Conservation (phyloP, 2,888 invertebrate genomes). For the Horisme vitalbata region DNA sequence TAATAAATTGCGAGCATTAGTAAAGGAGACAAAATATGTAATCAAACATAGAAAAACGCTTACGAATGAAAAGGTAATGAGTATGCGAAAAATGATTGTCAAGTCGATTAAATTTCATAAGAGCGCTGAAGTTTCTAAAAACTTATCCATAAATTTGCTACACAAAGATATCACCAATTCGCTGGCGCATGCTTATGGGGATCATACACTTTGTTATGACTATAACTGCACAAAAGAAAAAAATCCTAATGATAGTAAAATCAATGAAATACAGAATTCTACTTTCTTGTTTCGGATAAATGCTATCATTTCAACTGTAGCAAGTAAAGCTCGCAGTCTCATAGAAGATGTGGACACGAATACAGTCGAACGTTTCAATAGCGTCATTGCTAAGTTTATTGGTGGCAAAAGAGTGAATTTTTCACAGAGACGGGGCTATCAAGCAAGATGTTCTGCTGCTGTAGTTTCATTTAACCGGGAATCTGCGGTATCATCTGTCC, state of each 20-base stretch:
- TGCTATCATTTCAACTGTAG: not conserved
- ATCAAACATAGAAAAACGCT: conserved; percentile 14
- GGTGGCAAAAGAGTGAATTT: not conserved
- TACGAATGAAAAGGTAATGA: conserved; percentile 23
- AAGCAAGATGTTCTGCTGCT: not conserved
- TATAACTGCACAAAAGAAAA: conserved; percentile 26
- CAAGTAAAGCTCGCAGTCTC: not conserved
- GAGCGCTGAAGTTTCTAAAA: not conserved
- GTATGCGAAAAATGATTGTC: conserved; percentile 20
- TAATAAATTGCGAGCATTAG: conserved; percentile 12
- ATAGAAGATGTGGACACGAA: not conserved
- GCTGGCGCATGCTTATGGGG: conserved; percentile 39
- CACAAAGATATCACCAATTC: conserved; percentile 24
- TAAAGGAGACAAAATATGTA: conserved; percentile 27
- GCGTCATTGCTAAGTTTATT: not conserved
- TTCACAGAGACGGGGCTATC: not conserved
- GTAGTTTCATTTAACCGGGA: not conserved
- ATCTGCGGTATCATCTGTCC: not conserved
- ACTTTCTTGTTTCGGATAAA: conserved; percentile 1
- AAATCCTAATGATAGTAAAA: too few species aligned
- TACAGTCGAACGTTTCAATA: not conserved
- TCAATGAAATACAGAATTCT: not conserved
- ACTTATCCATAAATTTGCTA: not conserved
- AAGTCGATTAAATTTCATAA: conserved; percentile 9
- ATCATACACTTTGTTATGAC: conserved; percentile 31